Percentiles rank a stretch among this genome's conserved stretches.
Conservation (phyloP, 2,797 vertebrate species). For the Danionella dracula region DNA sequence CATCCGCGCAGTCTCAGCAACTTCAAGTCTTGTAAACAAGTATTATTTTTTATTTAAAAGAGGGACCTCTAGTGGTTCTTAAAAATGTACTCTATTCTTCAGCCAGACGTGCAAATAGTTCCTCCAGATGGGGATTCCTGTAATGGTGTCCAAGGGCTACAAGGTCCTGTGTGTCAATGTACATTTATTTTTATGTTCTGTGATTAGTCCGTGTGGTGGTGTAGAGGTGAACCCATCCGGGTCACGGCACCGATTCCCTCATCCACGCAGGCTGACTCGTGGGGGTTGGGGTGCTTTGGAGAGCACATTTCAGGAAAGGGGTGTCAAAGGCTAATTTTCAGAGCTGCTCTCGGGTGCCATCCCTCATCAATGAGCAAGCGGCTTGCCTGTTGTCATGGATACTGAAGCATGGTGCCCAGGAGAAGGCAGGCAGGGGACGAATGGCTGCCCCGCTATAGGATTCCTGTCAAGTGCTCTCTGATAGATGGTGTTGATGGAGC, state of each 20-base stretch:
- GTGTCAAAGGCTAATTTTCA: constrained; percentile 80
- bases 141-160: too few species aligned
- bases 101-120: too few species aligned
- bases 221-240: not conserved
- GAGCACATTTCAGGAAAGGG: constrained; percentile 40
- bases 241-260: not conserved
- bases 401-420: constrained; percentile 93
- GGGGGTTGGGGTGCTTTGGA: constrained; percentile 39
- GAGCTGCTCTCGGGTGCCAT: constrained; percentile 66
- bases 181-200: not conserved
- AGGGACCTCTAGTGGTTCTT: too few species aligned
- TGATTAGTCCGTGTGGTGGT: constrained; percentile 13
- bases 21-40: too few species aligned
- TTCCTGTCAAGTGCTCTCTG: constrained; percentile 95
- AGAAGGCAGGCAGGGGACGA: constrained; percentile 85
- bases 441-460: constrained; percentile 95
- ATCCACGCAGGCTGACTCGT: not conserved
- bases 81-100: too few species aligned
- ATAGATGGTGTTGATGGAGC: constrained; percentile 99
- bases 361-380: constrained; percentile 78
- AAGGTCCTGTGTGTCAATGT: not conserved
- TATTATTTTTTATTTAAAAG: too few species aligned
- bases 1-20: too few species aligned
- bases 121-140: too few species aligned
- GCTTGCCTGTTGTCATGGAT: constrained; percentile 92